These are phyloP conservation scores for Alouatta palliata DNA, from an alignment of 2,113 vertebrate species.

Conservation along the genomic window DNA sequence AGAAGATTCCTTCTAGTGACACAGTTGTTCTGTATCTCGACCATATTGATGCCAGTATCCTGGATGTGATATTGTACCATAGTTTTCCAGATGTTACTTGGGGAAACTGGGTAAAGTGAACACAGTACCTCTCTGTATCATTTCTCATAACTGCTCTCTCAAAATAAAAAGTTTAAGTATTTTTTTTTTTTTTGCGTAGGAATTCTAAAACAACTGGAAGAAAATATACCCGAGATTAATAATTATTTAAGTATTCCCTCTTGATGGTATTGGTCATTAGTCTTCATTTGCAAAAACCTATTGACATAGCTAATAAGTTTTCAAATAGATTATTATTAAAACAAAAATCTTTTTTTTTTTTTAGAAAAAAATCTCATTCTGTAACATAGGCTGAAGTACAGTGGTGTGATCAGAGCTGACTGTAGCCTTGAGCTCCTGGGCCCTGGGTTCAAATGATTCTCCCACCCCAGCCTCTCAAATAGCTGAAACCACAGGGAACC, in stretches of 20 bases:
- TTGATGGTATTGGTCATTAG: background rate
- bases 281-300: background rate
- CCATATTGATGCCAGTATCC: background rate
- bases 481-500: no score
- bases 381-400: no score
- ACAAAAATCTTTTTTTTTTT: no score
- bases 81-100: background rate
- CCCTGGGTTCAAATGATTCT: no score
- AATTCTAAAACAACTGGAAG: background rate
- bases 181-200: background rate
- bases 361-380: no score
- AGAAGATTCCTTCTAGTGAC: background rate
- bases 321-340: background rate
- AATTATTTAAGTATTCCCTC: background rate
- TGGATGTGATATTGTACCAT: background rate
- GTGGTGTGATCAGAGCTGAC: no score
- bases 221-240: background rate
- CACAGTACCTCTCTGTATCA: background rate
- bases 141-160: background rate
- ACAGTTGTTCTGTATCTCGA: background rate
- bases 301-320: background rate
- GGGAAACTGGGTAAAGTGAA: background rate
- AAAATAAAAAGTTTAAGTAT: background rate
- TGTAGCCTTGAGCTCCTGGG: no score
- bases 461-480: no score